Conservation (phyloP, 2,888 invertebrate species). For the Blastobasis lacticolella region DNA sequence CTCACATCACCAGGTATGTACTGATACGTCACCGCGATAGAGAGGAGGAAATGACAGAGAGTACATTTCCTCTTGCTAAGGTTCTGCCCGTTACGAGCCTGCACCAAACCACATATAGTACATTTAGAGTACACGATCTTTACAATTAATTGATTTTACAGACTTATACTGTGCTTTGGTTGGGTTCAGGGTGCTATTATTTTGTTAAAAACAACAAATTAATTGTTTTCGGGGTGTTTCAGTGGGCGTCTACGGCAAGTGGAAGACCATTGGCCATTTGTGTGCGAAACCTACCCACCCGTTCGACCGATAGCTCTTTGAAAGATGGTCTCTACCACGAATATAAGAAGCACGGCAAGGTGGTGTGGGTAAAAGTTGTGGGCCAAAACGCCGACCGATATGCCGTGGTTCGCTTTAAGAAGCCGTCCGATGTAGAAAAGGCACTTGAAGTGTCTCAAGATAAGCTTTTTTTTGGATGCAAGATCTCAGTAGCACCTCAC, state of each 20-base stretch:
- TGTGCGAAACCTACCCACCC: constrained; percentile 90
- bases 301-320: constrained; percentile 94
- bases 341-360: constrained; percentile 98
- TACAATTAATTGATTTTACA: too few species aligned
- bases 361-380: constrained; percentile 94
- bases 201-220: too few species aligned
- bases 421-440: constrained; percentile 97
- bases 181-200: not conserved
- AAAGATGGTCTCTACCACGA: constrained; percentile 99
- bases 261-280: constrained; percentile 89
- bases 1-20: constrained; percentile 18
- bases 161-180: constrained; percentile 12
- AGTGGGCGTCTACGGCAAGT: constrained; percentile 79
- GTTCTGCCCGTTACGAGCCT: too few species aligned
- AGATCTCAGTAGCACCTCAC: constrained; percentile 95
- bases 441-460: constrained; percentile 96
- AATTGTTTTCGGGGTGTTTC: constrained; percentile 5
- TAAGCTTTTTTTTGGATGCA: constrained; percentile 97
- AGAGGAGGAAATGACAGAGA: too few species aligned
- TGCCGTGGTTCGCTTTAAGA: constrained; percentile 94
- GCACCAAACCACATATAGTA: too few species aligned
- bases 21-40: too few species aligned
- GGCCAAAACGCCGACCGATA: constrained; percentile 94
- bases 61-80: too few species aligned
- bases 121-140: too few species aligned